phyloP scores from a whole-genome alignment of 2,888 invertebrate species.

The Aromia moschata region DNA sequence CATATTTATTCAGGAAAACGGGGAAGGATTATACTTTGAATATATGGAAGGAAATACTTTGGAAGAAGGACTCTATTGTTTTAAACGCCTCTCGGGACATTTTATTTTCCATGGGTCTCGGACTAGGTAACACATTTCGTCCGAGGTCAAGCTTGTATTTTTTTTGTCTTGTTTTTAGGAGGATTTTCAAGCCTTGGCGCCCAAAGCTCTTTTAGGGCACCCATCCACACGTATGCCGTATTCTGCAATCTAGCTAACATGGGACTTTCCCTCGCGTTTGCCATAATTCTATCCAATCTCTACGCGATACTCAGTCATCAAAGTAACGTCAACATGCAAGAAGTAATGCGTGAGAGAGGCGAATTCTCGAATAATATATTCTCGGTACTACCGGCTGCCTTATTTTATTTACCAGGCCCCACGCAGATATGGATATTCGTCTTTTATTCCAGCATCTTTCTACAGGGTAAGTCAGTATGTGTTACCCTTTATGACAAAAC shows the following conservation, averaged over 20 bases:
- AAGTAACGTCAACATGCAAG: constrained; percentile 4
- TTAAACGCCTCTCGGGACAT: constrained; percentile 20
- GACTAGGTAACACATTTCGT: constrained; percentile 28
- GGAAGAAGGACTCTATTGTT: constrained; percentile 26
- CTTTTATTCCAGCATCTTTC: constrained; percentile 30
- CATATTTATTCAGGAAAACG: constrained; percentile 14
- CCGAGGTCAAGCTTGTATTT: too few species aligned
- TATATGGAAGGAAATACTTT: constrained; percentile 15
- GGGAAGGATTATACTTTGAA: too few species aligned
- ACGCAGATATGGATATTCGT: constrained; percentile 27
- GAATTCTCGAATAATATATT: constrained; percentile 19
- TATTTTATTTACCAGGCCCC: constrained; percentile 24
- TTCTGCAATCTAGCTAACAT: constrained; percentile 28
- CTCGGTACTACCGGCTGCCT: constrained; percentile 26
- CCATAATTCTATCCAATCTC: constrained; percentile 23
- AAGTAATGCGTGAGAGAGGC: constrained; percentile 7
- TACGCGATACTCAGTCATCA: constrained; percentile 26
- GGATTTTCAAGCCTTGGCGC: constrained; percentile 32
- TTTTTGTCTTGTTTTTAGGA: constrained; percentile 26
- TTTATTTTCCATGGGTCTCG: constrained; percentile 29
- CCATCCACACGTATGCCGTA: constrained; percentile 23
- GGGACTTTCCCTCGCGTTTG: constrained; percentile 17
- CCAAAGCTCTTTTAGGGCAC: constrained; percentile 27
- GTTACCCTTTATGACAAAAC: too few species aligned
- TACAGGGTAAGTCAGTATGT: constrained; percentile 22